Base-by-base conservation (phyloP, 2,888 invertebrate species). In the Andrena minutula region DNA sequence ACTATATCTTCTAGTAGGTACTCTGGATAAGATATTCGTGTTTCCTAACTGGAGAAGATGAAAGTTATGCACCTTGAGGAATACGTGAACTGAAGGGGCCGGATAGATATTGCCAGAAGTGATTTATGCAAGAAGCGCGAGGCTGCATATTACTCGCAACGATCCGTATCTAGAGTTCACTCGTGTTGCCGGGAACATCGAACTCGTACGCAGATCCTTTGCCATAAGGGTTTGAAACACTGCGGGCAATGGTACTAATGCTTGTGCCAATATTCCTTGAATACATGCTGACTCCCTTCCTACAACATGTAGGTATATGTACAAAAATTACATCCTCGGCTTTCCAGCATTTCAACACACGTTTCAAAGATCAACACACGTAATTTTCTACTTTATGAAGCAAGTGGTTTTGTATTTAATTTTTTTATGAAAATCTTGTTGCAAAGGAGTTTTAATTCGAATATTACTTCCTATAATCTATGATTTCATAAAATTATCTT, bases 61-160 rank as follows among this genome's bases (percentile, higher is more conserved):
- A 88, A 89, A 88, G 88, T 88, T 86, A 87, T 88, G 87, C 84
- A 83, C 82, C 79, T 82, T 82, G 83, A 86, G 84, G 73, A 82
- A 89, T 87, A 87, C 84, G 75, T 71, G 72, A 70, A 76, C 66
- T 65, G 61, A 76, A 81, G 71, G 72, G 72, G 56, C 83, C 86
- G 90, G 89, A 90, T 92, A 92, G 87, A 92, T 92, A 92, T 92
- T 92, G 90, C 92, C 90, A 89, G 86, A 91, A 91, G 90, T 92
- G 92, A 92, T 92, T 92, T 92, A 92, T 91, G 90, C 88, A 87
- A 85, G 89, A 87, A 84, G 89, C 89, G 90, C 90, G 89, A 87
- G 89, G 90, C 89, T 90, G 88, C 91, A 92, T 91, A 91, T 91
- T 92, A 89, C 90, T 86, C 82, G 84, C 84, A 88, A 84, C 87